These are phyloP conservation scores for Parazoanthus darwini DNA, from an alignment of 92 coral and sea anemone species.

Conservation along the genomic window DNA sequence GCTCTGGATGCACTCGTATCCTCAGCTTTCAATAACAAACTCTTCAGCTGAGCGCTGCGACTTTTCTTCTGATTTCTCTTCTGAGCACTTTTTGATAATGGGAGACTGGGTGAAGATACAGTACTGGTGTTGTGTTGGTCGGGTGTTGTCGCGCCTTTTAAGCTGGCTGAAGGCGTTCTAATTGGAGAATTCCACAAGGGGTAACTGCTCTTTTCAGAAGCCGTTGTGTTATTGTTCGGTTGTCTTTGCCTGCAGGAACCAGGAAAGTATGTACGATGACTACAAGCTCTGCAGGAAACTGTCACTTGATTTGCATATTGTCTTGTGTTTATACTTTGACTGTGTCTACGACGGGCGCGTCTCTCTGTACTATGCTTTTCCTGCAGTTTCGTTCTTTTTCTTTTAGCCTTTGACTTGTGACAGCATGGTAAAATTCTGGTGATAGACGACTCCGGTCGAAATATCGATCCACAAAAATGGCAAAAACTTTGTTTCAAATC, in stretches of 20 bases:
- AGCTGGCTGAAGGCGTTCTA: neutral
- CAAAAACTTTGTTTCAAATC: too few relatives aligned
- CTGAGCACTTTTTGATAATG: slow-evolving; percentile 23
- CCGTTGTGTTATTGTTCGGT: neutral
- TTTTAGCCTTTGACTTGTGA: slow-evolving; percentile 23
- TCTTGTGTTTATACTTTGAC: slow-evolving; percentile 7
- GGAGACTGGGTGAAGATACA: neutral
- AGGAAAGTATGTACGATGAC: slow-evolving; percentile 1
- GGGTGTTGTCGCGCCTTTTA: neutral
- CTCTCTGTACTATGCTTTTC: neutral
- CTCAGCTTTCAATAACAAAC: slow-evolving; percentile 14
- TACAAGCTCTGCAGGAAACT: slow-evolving; percentile 20
- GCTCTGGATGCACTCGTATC: neutral
- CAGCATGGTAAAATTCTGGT: slow-evolving; percentile 54
- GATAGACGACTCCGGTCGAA: slow-evolving; percentile 46
- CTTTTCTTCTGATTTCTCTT: slow-evolving; percentile 11
- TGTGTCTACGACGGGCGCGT: neutral
- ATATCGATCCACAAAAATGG: slow-evolving; percentile 59
- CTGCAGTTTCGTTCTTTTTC: neutral
- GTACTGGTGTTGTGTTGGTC: neutral
- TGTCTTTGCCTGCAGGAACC: neutral
- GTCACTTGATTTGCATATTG: slow-evolving; percentile 7
- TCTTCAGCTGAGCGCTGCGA: slow-evolving; percentile 21
- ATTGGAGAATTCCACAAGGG: neutral
- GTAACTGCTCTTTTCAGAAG: neutral